Base-by-base conservation (phyloP, 1,140 invertebrate species). In the Drosophila tsacasi region DNA sequence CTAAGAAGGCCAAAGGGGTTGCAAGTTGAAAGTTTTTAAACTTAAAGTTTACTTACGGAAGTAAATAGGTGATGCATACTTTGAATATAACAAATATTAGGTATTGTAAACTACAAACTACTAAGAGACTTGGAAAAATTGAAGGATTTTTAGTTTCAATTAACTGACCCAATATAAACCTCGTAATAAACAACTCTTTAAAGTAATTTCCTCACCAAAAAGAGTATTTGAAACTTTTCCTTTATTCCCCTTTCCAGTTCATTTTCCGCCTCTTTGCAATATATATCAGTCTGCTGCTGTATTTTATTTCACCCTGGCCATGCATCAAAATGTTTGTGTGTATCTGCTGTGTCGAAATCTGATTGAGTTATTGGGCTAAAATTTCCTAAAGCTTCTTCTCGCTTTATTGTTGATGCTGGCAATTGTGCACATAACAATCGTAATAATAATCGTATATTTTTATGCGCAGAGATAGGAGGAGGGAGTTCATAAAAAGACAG, bases 341-440 rank as follows among this genome's bases (percentile, higher is more conserved):
- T 61, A 52, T 62, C 52, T 50, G 40, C 15, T 81, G 62, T 65
- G 76, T 83, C 63, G 64, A 64, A 66, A 83, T 89, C 84, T 81
- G 85, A 90, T 89, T 89, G 84, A 90, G 85, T 89, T 89, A 89
- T 89, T 90, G 84, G 78, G 85, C 81, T 67, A 79, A 73, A 79
- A 79, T 79, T 79, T 74, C 44, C 35, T 25, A 35, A 54, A 64
- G 66, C 76, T 64, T 63, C 49, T 30, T 30, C 59, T 17, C 35
- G 21, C 42, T 67, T 35, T 75, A 62, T 55, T 80, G 25, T 46
- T 57, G 76, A 13, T 52, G 40, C 50, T 73, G 50, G 59, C 66
- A 76, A 71, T 75, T 52, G 55, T 64, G 67, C 59, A 78, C 74
- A 85, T 79, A 64, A 74, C 67, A 73, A 72, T 83, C 85, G 77